These are phyloP conservation scores for Anas acuta DNA, from an alignment of 2,797 vertebrate species.

Conservation along the genomic window DNA sequence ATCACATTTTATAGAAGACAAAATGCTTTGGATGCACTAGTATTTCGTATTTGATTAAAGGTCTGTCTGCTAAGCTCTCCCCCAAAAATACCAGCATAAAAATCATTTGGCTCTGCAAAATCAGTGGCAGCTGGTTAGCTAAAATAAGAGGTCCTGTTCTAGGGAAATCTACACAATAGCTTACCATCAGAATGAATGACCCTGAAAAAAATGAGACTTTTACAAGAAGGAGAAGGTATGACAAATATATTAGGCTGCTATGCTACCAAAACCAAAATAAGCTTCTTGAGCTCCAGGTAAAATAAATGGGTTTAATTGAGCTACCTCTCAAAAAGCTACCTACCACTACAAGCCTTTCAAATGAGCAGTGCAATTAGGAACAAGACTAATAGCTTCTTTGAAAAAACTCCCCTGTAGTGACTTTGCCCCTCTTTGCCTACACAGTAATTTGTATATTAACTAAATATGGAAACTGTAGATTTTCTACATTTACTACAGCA, in stretches of 20 bases:
- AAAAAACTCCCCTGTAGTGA: conserved; percentile 14
- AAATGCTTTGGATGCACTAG: conserved; percentile 37
- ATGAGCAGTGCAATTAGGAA: conserved; percentile 45
- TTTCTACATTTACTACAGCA: background rate
- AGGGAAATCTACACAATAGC: background rate
- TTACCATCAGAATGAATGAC: background rate
- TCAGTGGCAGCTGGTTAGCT: background rate
- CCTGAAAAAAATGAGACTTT: background rate
- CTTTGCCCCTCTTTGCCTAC: conserved; percentile 13
- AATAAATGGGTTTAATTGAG: conserved; percentile 24
- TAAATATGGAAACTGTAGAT: conserved; percentile 14
- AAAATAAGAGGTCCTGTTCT: background rate
- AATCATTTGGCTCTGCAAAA: conserved; percentile 21
- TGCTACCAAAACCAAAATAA: background rate
- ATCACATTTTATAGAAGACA: conserved; percentile 42
- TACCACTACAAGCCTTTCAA: conserved; percentile 15
- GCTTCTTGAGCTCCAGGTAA: background rate
- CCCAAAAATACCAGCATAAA: background rate
- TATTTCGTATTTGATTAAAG: conserved; percentile 45
- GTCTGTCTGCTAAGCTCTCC: conserved; percentile 9
- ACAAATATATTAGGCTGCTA: background rate
- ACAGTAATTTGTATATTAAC: conserved; percentile 33
- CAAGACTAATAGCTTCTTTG: background rate
- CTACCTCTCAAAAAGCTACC: background rate
- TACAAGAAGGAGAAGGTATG: background rate